phyloP scores from a whole-genome alignment of 2,888 invertebrate genomes.

The Biston stratarius region DNA sequence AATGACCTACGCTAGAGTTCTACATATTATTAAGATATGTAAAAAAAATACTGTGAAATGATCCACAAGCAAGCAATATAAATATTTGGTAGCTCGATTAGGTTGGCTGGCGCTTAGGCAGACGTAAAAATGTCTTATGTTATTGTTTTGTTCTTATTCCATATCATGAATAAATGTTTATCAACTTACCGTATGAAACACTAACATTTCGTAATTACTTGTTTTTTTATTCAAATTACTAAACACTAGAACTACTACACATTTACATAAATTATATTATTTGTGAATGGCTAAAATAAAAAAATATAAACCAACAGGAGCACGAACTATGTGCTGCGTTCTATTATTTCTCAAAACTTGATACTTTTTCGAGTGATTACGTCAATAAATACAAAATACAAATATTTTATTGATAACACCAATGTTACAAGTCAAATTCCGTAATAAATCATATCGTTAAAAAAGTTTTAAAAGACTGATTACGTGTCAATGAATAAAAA shows the following conservation, averaged over 20 bases:
- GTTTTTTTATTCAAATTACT: not conserved
- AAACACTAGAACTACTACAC: not conserved
- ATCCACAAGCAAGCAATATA: not conserved
- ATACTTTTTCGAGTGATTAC: no score
- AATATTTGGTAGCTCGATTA: not conserved
- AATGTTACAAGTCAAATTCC: no score
- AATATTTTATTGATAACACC: no score
- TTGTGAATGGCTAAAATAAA: no score
- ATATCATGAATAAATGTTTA: slow-evolving; percentile 10
- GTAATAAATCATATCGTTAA: no score
- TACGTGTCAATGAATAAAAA: no score
- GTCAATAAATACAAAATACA: no score
- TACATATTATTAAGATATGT: not conserved
- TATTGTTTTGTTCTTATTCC: not conserved
- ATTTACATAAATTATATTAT: no score
- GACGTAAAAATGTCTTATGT: not conserved
- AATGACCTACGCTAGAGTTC: slow-evolving; percentile 15
- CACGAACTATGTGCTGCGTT: no score
- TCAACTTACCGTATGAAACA: slow-evolving; percentile 4
- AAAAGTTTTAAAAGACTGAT: no score
- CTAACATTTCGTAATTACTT: not conserved
- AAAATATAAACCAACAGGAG: no score
- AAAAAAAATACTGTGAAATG: not conserved
- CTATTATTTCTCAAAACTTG: no score
- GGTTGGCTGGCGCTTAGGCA: slow-evolving; percentile 1